Conservation (phyloP, 2,113 vertebrate genomes). For the Forbesichthys agassizii region DNA sequence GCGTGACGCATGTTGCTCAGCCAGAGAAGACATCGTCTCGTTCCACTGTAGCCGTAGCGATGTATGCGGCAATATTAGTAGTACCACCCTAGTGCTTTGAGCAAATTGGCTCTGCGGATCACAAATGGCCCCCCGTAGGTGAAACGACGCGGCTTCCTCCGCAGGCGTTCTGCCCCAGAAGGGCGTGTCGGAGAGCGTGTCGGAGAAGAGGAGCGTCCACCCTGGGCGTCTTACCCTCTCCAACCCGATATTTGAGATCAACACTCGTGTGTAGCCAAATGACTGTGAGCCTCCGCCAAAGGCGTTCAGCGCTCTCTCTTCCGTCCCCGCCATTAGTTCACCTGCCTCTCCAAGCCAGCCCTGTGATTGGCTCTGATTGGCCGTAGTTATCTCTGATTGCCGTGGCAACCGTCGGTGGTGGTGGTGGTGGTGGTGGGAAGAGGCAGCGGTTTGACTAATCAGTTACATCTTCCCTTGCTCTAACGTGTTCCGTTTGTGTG, state of each 20-base stretch:
- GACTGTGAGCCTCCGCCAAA: conserved; percentile 52
- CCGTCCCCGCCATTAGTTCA: conserved; percentile 66
- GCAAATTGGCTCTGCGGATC: too few species aligned
- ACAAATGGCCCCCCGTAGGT: too few species aligned
- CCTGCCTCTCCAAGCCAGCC: conserved; percentile 65
- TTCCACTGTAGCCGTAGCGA: too few species aligned
- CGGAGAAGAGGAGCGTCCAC: conserved; percentile 17
- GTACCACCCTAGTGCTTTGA: too few species aligned
- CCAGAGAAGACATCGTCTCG: too few species aligned
- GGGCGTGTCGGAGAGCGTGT: conserved; percentile 42
- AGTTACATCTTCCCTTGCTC: conserved; percentile 56
- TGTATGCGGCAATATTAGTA: too few species aligned
- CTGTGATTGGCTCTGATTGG: conserved; percentile 71
- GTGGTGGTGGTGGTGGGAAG: conserved; percentile 68
- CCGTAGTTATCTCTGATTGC: conserved; percentile 66
- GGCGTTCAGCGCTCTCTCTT: conserved; percentile 47
- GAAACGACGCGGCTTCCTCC: background rate
- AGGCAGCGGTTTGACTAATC: conserved; percentile 69
- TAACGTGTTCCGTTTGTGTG: conserved; percentile 27
- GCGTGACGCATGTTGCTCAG: too few species aligned
- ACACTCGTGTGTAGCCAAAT: conserved; percentile 61
- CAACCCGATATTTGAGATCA: conserved; percentile 53
- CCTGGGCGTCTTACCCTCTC: conserved; percentile 55
- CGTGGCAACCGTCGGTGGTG: conserved; percentile 52
- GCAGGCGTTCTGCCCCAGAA: conserved; percentile 39